Evolutionary conservation across 2,113 vertebrate genomes (phyloP).

Genomic region (Salvelinus namaycush): DNA sequence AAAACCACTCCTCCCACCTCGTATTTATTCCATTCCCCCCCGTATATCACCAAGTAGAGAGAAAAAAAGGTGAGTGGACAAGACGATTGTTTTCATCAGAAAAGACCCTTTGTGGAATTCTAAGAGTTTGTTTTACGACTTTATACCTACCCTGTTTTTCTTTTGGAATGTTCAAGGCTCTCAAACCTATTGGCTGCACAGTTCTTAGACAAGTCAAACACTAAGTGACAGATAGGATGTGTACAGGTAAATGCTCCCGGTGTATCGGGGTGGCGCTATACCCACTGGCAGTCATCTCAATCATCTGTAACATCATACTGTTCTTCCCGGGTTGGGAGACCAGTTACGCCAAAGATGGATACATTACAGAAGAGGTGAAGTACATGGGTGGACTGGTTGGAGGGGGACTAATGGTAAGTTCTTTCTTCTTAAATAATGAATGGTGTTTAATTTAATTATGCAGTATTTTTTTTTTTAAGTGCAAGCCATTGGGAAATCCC

Average conservation of each 20-base stretch:
- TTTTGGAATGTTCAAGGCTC: not conserved
- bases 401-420: constrained; percentile 77
- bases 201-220: not conserved
- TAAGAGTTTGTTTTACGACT: too few relatives aligned
- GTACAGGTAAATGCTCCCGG: constrained; percentile 74
- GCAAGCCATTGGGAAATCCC: not conserved
- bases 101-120: too few relatives aligned
- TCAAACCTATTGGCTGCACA: not conserved
- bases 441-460: not conserved
- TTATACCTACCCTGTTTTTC: too few relatives aligned
- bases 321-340: constrained; percentile 75
- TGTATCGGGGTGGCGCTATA: constrained; percentile 71
- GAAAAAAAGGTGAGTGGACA: not conserved
- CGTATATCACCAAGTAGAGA: not conserved
- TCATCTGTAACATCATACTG: constrained; percentile 78
- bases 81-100: too few relatives aligned
- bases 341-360: constrained; percentile 62
- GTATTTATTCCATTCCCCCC: not conserved
- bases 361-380: constrained; percentile 76
- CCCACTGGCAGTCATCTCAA: constrained; percentile 68
- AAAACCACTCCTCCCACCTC: not conserved
- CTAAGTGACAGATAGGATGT: constrained; percentile 64
- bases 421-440: not conserved
- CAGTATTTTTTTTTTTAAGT: not conserved
- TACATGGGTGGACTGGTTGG: constrained; percentile 80